Conservation (phyloP, 2,888 invertebrate genomes). For the Sminthurinus aureus region DNA sequence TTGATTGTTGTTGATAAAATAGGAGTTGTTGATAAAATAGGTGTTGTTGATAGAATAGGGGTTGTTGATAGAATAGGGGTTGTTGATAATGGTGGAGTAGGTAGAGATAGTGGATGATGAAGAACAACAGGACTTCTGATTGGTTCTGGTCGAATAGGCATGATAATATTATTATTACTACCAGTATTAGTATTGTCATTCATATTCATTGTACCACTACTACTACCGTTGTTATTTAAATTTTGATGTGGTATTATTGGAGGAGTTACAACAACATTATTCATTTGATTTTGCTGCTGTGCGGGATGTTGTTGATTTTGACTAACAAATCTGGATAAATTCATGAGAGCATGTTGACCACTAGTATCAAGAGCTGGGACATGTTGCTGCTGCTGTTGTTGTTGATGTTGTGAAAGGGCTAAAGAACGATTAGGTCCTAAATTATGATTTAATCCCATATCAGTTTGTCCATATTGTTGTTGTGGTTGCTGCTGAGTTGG, state of each 20-base stretch:
- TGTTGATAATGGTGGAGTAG: no score
- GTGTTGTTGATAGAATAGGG: no score
- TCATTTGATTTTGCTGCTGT: not conserved
- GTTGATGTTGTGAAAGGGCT: not conserved
- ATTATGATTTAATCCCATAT: constrained; percentile 27
- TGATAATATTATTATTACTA: not conserved
- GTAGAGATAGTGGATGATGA: no score
- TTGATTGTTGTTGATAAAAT: no score
- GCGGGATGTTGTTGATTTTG: constrained; percentile 26
- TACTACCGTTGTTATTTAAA: no score
- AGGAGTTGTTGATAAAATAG: no score
- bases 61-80: no score
- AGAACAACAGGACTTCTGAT: no score
- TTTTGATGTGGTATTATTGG: no score
- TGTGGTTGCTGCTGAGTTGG: no score
- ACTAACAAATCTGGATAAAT: constrained; percentile 54
- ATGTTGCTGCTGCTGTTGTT: constrained; percentile 25
- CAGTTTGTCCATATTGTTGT: not conserved
- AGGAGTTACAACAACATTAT: no score
- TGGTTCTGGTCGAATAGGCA: not conserved
- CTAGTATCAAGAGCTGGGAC: constrained; percentile 1
- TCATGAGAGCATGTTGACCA: constrained; percentile 52
- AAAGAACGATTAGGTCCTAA: not conserved
- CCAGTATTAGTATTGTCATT: not conserved
- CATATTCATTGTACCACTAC: no score